Evolutionary conservation across 2,797 vertebrate genomes (phyloP).

Genomic region (Podarcis lilfordi): DNA sequence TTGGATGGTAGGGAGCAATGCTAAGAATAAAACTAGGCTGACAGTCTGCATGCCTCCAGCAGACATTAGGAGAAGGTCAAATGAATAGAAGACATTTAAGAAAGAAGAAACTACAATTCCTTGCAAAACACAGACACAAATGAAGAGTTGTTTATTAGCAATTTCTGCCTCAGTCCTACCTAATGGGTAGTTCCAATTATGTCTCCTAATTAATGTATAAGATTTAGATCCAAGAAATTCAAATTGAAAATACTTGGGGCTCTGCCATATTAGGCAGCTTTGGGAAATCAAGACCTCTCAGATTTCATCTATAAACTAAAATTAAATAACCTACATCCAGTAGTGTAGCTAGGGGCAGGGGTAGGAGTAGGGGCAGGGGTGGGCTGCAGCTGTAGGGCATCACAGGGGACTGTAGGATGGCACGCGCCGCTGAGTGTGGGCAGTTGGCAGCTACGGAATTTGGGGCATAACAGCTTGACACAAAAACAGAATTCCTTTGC

Average conservation of each 20-base stretch:
- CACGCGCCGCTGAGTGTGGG: too few species aligned
- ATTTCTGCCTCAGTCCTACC: not conserved
- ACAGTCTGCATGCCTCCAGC: conserved; percentile 25
- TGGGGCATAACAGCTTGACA: not conserved
- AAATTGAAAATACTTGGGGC: not conserved
- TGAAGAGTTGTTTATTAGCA: not conserved
- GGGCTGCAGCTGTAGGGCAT: too few species aligned
- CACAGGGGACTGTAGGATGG: too few species aligned
- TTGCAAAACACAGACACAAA: not conserved
- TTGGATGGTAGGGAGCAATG: not conserved
- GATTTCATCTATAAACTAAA: not conserved
- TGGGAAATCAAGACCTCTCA: not conserved
- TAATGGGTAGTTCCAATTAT: not conserved
- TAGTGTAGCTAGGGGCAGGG: too few species aligned
- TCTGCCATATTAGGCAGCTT: not conserved
- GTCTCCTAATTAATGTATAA: not conserved
- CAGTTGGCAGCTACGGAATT: too few species aligned
- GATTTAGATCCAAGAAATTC: not conserved
- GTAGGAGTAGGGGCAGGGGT: too few species aligned
- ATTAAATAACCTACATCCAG: not conserved
- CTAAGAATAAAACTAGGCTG: not conserved
- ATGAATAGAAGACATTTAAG: conserved; percentile 16
- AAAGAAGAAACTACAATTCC: not conserved
- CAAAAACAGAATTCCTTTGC: not conserved
- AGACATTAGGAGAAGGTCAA: conserved; percentile 35